Percentiles rank a stretch among this genome's conserved stretches.
Conservation (phyloP, 2,888 invertebrate genomes). For the Belgica antarctica region DNA sequence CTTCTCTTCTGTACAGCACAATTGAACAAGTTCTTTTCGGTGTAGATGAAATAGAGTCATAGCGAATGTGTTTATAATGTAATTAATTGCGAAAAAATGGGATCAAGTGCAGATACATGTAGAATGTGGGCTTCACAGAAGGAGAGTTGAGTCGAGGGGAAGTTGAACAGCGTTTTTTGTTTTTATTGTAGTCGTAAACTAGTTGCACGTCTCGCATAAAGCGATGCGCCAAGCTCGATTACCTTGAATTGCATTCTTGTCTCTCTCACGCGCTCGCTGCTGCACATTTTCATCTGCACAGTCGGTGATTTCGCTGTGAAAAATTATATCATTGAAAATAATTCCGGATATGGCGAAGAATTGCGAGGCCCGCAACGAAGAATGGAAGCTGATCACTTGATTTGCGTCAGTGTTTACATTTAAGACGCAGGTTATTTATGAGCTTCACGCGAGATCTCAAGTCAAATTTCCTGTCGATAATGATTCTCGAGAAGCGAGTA, state of each 20-base stretch:
- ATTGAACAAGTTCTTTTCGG: neutral
- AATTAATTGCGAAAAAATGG: conserved; percentile 38
- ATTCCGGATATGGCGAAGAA: neutral
- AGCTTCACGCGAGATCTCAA: neutral
- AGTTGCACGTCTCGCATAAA: neutral
- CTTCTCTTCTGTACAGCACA: neutral
- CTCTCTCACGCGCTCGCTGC: too few relatives aligned
- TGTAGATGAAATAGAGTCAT: neutral
- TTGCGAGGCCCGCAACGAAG: neutral
- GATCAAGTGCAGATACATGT: conserved; percentile 40
- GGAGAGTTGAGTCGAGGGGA: neutral
- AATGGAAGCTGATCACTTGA: too few relatives aligned
- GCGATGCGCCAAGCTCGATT: conserved; percentile 22
- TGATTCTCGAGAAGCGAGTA: neutral
- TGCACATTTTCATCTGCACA: conserved; percentile 2
- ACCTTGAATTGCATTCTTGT: conserved; percentile 30
- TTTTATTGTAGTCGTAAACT: neutral
- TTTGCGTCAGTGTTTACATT: conserved; percentile 7
- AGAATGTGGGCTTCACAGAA: neutral
- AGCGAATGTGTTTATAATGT: conserved; percentile 23
- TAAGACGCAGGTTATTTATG: neutral
- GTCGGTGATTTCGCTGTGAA: neutral
- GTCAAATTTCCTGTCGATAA: conserved; percentile 37
- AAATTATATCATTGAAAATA: neutral
- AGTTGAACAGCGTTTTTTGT: neutral